Evolutionary conservation across 23 tunicate genomes (phyloP), one percentile per base, ranked within the genome.

Genomic region (Diplosoma virens): DNA sequence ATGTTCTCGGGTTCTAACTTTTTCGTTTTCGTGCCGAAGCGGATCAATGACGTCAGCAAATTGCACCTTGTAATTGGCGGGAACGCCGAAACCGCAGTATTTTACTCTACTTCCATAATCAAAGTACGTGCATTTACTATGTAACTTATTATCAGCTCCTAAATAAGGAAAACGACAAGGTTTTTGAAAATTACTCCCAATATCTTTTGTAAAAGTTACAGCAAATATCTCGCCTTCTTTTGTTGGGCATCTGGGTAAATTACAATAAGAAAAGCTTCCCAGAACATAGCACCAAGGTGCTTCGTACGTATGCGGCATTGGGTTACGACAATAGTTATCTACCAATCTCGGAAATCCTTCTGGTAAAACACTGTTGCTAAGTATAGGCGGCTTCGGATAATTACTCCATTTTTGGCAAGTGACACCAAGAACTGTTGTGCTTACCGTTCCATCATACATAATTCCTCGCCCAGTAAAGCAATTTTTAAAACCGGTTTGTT

Each of bases 391-490:
- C 4, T 2, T 3, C 1, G 26, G 29, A 1, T 1, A 35, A 23
- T 31, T 33, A 33, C 16, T 25, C 89, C 89, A 84, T 0, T 1
- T 21, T 18, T n/a, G 25, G 31, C 89, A 84, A 27, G 59, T 32
- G 41, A 24, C 20, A 20, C 84, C 84, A 14, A 56, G 28, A 2
- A 79, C 54, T 1, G 82, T 54, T 65, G 9, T 48, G 0, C 50
- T 64, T 22, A 30, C 25, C 1, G 28, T 79, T 16, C 97, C 97
- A 48, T 59, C 34, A 56, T 90, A 90, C 34, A 66, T 21, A n/a
- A 73, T 46, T 33, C 97, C 97, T 11, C 60, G 35, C 1, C 97
- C 97, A 23, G 30, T 73, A 55, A 79, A 90, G 66, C 97, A 90
- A 30, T 79, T 82, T 18, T 78, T 60, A 1, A 31, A 28, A 1